Evolutionary conservation across 2,888 invertebrate genomes (phyloP).

Genomic region (Melipona bicolor): DNA sequence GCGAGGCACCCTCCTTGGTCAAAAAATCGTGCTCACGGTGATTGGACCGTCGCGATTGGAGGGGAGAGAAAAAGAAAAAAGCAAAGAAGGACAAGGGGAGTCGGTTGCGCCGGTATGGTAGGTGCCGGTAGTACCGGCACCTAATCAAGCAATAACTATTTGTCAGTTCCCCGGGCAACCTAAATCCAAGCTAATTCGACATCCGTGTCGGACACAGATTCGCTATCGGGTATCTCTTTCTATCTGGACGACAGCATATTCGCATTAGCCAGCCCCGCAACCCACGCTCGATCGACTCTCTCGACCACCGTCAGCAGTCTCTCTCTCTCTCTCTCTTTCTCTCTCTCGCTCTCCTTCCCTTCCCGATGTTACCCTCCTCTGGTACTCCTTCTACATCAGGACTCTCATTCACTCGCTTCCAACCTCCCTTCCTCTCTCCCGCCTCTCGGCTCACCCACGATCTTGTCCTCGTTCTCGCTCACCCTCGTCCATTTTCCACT

Average conservation of each 20-base stretch:
- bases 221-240: slow-evolving; percentile 84
- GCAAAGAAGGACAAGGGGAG: slow-evolving; percentile 22
- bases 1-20: slow-evolving; percentile 27
- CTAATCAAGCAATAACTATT: slow-evolving; percentile 85
- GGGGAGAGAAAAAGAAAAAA: slow-evolving; percentile 32
- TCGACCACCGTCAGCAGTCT: slow-evolving; percentile 79
- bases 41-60: slow-evolving; percentile 13
- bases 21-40: slow-evolving; percentile 44
- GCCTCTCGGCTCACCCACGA: slow-evolving; percentile 24
- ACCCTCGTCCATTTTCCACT: slow-evolving; percentile 18
- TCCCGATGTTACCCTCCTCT: slow-evolving; percentile 41
- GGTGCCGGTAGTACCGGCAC: slow-evolving; percentile 75
- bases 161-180: slow-evolving; percentile 84
- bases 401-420: slow-evolving; percentile 64
- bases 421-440: background rate
- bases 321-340: slow-evolving; percentile 48
- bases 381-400: slow-evolving; percentile 62
- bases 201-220: slow-evolving; percentile 84
- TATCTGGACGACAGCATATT: slow-evolving; percentile 84
- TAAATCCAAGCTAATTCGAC: slow-evolving; percentile 85
- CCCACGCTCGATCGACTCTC: slow-evolving; percentile 83
- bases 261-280: slow-evolving; percentile 84
- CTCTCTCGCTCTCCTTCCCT: slow-evolving; percentile 46
- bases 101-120: slow-evolving; percentile 60
- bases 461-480: slow-evolving; percentile 42